Percentiles rank a stretch among this genome's conserved stretches.
phyloP scores from a whole-genome alignment of 2,888 invertebrate species.

The Drosophila fulvimacula region DNA sequence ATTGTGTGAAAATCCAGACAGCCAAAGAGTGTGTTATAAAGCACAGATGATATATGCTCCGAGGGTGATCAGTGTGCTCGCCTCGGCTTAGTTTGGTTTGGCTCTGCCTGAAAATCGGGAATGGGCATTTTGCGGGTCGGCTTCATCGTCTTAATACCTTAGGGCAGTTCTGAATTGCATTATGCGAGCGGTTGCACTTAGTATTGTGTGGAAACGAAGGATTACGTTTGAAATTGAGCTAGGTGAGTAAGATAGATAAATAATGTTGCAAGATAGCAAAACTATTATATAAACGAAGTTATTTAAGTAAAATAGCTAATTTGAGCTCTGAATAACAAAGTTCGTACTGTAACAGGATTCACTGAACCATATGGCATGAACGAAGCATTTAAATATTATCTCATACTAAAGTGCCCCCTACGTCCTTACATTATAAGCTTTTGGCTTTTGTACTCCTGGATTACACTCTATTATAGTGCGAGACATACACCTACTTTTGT shows the following conservation, averaged over 20 bases:
- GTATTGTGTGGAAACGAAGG: neutral
- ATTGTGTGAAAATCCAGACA: conserved; percentile 34
- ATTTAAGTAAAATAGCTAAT: neutral
- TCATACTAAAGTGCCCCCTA: conserved; percentile 19
- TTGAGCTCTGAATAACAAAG: neutral
- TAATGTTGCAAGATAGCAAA: neutral
- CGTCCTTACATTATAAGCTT: conserved; percentile 43
- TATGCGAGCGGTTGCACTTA: conserved; percentile 4
- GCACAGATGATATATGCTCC: conserved; percentile 56
- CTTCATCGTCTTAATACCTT: conserved; percentile 20
- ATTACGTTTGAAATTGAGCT: neutral
- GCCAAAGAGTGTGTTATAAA: conserved; percentile 51
- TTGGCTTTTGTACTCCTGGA: conserved; percentile 40
- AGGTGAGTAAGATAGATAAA: conserved; percentile 10
- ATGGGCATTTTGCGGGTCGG: conserved; percentile 23
- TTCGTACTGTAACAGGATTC: neutral
- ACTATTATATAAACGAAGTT: neutral
- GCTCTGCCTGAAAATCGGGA: conserved; percentile 20
- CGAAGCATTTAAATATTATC: conserved; percentile 20
- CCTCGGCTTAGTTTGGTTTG: conserved; percentile 9
- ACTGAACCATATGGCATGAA: conserved; percentile 8
- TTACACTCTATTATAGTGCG: conserved; percentile 20
- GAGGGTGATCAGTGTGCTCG: conserved; percentile 30
- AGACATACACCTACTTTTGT: conserved; percentile 32
- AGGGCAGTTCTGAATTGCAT: conserved; percentile 26